phyloP scores from a whole-genome alignment of 2,113 vertebrate genomes.

The Gracilinanus agilis region DNA sequence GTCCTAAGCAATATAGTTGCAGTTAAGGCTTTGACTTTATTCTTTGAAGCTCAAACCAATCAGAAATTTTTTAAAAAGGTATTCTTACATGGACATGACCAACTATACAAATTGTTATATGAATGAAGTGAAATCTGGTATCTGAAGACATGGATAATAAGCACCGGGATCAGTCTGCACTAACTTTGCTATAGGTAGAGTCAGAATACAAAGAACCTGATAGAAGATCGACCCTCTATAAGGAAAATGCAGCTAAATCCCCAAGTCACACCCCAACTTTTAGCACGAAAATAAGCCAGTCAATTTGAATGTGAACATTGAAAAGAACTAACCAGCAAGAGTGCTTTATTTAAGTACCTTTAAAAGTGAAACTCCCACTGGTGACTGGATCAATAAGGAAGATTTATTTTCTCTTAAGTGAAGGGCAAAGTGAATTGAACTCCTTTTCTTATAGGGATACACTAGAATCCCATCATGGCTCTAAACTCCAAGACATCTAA shows the following conservation, averaged over 20 bases:
- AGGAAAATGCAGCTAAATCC: background rate
- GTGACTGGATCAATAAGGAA: conserved; percentile 47
- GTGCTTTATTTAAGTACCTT: conserved; percentile 67
- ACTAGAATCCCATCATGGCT: background rate
- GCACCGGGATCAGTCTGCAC: background rate
- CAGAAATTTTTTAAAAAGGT: background rate
- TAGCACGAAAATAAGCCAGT: background rate
- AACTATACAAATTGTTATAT: background rate
- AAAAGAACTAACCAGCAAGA: background rate
- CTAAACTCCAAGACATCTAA: background rate
- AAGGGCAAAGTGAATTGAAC: background rate
- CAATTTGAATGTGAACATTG: background rate
- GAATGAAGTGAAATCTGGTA: background rate
- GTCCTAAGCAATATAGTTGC: background rate
- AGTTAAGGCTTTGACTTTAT: background rate
- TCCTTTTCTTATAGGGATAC: background rate
- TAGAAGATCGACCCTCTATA: background rate
- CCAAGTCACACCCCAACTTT: background rate
- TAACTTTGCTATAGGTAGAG: background rate
- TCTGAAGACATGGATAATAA: background rate
- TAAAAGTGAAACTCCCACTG: conserved; percentile 41
- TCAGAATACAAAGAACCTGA: background rate
- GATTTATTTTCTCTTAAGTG: background rate
- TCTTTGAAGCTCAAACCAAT: background rate
- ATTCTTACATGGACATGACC: background rate